Percentiles rank a stretch among this genome's conserved stretches.
Evolutionary conservation across 2,113 vertebrate species (phyloP).

Genomic region (Callospermophilus lateralis): DNA sequence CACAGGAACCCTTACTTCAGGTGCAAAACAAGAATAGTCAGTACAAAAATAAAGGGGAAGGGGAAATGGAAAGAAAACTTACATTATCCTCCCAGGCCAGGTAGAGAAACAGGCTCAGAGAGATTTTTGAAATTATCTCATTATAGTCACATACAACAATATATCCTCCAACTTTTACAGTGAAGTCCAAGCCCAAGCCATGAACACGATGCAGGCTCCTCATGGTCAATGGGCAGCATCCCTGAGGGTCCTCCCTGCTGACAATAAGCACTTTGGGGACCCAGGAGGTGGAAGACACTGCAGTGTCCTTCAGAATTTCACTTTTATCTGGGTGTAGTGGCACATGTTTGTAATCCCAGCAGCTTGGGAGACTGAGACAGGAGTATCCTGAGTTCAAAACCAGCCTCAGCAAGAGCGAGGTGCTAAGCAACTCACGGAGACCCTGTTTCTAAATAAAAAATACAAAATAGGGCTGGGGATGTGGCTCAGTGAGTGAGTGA

Average conservation of each 20-base stretch:
- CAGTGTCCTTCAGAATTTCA: not conserved
- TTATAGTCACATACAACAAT: not conserved
- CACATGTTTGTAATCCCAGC: too few relatives aligned
- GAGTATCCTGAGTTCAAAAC: too few relatives aligned
- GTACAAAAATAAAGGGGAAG: not conserved
- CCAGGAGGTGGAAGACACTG: not conserved
- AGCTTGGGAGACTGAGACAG: too few relatives aligned
- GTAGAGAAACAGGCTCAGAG: conserved; percentile 17
- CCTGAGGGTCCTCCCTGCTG: not conserved
- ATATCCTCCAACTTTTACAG: not conserved
- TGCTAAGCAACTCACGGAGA: too few relatives aligned
- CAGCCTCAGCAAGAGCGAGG: too few relatives aligned
- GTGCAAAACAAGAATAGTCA: not conserved
- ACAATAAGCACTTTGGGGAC: not conserved
- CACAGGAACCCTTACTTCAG: conserved; percentile 24
- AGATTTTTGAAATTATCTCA: conserved; percentile 21
- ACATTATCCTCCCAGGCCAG: not conserved
- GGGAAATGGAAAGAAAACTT: not conserved
- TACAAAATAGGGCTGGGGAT: too few relatives aligned
- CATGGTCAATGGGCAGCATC: not conserved
- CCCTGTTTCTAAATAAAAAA: too few relatives aligned
- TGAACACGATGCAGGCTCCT: not conserved
- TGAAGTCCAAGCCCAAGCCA: not conserved
- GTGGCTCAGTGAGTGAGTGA: too few relatives aligned
- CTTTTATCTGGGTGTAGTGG: not conserved